Base-by-base conservation (phyloP, 1,140 invertebrate genomes). In the Tigriopus japonicus region DNA sequence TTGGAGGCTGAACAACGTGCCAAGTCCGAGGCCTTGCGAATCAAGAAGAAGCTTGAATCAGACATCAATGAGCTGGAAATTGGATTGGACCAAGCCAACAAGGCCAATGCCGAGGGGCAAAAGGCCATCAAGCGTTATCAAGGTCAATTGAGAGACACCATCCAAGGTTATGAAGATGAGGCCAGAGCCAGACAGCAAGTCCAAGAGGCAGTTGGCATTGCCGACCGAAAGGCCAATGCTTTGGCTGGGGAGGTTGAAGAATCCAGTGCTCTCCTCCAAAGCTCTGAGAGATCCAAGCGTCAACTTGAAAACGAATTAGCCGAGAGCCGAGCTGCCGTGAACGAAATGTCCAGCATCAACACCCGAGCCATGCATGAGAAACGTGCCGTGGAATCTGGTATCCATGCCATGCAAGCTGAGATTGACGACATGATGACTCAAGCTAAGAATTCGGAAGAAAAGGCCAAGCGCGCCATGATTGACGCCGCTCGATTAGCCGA, bases 171-270 rank as follows among this genome's bases (percentile, higher is more conserved):
- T 63, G 95, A 98, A 72, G 94, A n/a, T n/a, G n/a, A n/a, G n/a
- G 90, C 95, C 72, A 81, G 92, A n/a, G n/a, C n/a, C n/a, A n/a
- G n/a, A n/a, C n/a, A 98, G 71, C 95, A 98, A 79, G 90, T 95
- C 72, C 81, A 92, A 63, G 93, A 98, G 81, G 85, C 93, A 69
- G 84, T 93, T 72, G 66, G 72, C 62, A 71, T 72, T 65, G 71
- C 78, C 45, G 79, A 81, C 64, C 71, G 80, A 42, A 73, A 76
- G 43, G 72, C 75, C 66, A 73, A 71, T 59, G 68, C 71, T 42
- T 65, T 78, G 1, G 66, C 70, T 55, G 75, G 71, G 56, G 77
- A 79, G 65, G 63, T 78, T 28, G 77, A 79, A 64, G 77, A 79
- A 65, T 71, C 75, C 49, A 69, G 76, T 62, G 72, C 71, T 51